Evolutionary conservation across 1,140 invertebrate species (phyloP).

Genomic region (Medauroidea extradentata): DNA sequence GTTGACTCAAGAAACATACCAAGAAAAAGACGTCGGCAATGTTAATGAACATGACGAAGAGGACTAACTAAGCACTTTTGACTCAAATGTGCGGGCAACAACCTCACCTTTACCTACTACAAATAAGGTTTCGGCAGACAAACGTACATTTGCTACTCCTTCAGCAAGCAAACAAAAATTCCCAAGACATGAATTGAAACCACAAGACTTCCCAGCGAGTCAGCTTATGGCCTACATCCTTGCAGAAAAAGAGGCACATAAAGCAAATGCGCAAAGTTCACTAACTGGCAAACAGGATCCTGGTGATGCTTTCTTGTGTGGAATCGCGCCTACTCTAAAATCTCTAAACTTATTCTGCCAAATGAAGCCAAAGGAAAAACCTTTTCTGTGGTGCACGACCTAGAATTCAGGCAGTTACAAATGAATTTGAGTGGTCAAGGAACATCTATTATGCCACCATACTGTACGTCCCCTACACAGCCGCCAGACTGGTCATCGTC

Average conservation of each 20-base stretch:
- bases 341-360: slow-evolving; percentile 12
- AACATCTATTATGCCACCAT: too few relatives aligned
- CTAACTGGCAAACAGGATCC: neutral
- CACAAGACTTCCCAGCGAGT: slow-evolving; percentile 9
- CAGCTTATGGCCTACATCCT: slow-evolving; percentile 20
- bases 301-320: slow-evolving; percentile 21
- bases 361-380: slow-evolving; percentile 20
- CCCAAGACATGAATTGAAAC: slow-evolving; percentile 8
- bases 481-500: too few relatives aligned
- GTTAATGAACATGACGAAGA: too few relatives aligned
- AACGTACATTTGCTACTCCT: neutral
- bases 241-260: slow-evolving; percentile 14
- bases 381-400: slow-evolving; percentile 19
- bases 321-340: slow-evolving; percentile 18
- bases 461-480: too few relatives aligned
- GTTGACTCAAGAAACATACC: too few relatives aligned
- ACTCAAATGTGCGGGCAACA: too few relatives aligned
- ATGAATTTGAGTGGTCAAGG: too few relatives aligned
- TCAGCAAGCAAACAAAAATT: slow-evolving; percentile 6
- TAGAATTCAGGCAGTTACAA: slow-evolving; percentile 16
- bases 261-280: too few relatives aligned
- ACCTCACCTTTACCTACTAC: too few relatives aligned
- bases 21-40: too few relatives aligned
- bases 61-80: too few relatives aligned
- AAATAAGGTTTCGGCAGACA: too few relatives aligned